Conservation (phyloP, 2,888 invertebrate genomes). For the Oegoconia quadripuncta region DNA sequence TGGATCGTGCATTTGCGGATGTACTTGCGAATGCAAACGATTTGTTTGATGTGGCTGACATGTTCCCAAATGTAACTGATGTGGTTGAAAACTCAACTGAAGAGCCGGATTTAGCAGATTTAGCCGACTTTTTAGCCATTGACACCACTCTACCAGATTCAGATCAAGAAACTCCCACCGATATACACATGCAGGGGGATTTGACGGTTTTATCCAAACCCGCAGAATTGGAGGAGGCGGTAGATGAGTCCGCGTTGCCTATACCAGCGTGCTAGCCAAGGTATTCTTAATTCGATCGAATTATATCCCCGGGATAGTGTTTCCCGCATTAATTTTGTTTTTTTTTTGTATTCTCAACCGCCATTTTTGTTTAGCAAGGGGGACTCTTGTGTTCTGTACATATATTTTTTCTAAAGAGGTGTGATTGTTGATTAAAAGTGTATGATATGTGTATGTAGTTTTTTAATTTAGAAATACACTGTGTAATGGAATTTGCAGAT, state of each 20-base stretch:
- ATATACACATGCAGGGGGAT: conserved; percentile 9
- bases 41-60: background rate
- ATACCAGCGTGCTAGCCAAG: conserved; percentile 33
- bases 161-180: conserved; percentile 8
- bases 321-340: conserved; percentile 14
- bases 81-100: background rate
- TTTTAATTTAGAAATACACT: background rate
- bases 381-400: conserved; percentile 1
- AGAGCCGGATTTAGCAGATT: background rate
- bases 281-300: background rate
- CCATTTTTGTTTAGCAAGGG: conserved; percentile 8
- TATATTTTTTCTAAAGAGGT: conserved; percentile 2
- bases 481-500: conserved; percentile 17
- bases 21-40: background rate
- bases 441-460: conserved; percentile 2
- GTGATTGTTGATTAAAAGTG: conserved; percentile 5
- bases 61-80: background rate
- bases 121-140: background rate
- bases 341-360: conserved; percentile 3
- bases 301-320: conserved; percentile 14
- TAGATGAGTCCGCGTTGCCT: conserved; percentile 20
- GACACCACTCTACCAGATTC: background rate
- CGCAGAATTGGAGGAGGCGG: background rate
- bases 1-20: background rate
- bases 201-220: conserved; percentile 7